A percentile compares a stretch with the other conserved stretches of the same genome.
phyloP scores from a whole-genome alignment of 2,888 invertebrate genomes.

The Tachina grossa region DNA sequence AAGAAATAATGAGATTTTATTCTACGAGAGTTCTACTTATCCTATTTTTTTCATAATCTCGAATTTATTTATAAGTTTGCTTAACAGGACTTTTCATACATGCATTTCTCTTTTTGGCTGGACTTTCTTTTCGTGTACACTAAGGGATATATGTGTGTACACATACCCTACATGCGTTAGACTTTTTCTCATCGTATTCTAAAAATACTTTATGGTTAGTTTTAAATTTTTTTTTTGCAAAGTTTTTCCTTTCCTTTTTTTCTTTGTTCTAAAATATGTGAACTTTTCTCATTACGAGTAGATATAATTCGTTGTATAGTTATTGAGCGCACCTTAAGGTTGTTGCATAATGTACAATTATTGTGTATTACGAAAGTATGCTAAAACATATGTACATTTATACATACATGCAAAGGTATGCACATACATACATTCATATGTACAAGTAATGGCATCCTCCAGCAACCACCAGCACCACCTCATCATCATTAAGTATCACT shows the following conservation, averaged over 20 bases:
- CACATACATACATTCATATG: not conserved
- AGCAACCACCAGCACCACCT: not conserved
- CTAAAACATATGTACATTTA: not conserved
- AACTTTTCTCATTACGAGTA: conserved; percentile 59
- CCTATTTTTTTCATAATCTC: no score
- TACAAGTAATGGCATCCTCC: conserved; percentile 2
- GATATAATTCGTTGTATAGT: conserved; percentile 19
- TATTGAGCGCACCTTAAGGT: conserved; percentile 35
- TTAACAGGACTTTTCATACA: no score
- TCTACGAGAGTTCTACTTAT: no score
- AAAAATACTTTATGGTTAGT: conserved; percentile 51
- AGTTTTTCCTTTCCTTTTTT: not conserved
- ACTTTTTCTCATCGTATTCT: not conserved
- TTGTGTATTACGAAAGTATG: conserved; percentile 7
- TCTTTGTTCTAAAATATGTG: conserved; percentile 1
- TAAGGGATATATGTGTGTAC: not conserved
- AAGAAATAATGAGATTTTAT: no score
- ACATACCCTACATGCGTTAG: conserved; percentile 1
- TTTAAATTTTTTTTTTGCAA: conserved; percentile 11
- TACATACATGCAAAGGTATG: not conserved
- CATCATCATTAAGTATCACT: conserved; percentile 31
- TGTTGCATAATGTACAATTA: conserved; percentile 41
- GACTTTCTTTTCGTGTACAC: no score
- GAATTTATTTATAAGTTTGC: no score
- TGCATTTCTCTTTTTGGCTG: not conserved